phyloP scores from a whole-genome alignment of 2,797 vertebrate genomes.

The Oreortyx pictus region DNA sequence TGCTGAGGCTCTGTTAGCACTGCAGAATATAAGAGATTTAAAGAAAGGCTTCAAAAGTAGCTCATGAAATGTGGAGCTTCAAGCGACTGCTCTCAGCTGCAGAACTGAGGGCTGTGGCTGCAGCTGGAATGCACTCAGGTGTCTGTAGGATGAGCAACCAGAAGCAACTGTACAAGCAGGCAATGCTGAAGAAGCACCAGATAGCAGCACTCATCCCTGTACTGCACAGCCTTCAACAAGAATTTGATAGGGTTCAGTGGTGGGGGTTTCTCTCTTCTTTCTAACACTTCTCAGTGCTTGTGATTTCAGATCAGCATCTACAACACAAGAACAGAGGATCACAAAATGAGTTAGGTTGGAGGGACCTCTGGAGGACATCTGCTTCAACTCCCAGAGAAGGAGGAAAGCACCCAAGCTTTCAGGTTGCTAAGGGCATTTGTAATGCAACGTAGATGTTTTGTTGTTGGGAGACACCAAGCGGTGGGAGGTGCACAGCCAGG shows the following conservation, averaged over 20 bases:
- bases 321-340: neutral
- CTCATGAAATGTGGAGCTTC: neutral
- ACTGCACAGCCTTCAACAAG: neutral
- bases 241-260: neutral
- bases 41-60: neutral
- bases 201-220: neutral
- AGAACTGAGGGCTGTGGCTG: neutral
- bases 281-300: neutral
- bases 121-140: neutral
- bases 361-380: slow-evolving; percentile 62
- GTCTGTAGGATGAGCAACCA: neutral
- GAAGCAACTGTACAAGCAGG: neutral
- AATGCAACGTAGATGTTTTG: neutral
- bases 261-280: neutral
- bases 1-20: neutral
- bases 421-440: neutral
- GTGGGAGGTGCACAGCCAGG: neutral
- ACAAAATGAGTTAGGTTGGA: slow-evolving; percentile 26
- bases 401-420: neutral
- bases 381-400: neutral
- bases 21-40: neutral
- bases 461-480: neutral
- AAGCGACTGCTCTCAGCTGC: neutral
- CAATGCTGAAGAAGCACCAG: neutral
- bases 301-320: neutral